These are phyloP conservation scores for Meloidogyne floridensis DNA, from an alignment of 1,140 invertebrate species.

Conservation along the genomic window DNA sequence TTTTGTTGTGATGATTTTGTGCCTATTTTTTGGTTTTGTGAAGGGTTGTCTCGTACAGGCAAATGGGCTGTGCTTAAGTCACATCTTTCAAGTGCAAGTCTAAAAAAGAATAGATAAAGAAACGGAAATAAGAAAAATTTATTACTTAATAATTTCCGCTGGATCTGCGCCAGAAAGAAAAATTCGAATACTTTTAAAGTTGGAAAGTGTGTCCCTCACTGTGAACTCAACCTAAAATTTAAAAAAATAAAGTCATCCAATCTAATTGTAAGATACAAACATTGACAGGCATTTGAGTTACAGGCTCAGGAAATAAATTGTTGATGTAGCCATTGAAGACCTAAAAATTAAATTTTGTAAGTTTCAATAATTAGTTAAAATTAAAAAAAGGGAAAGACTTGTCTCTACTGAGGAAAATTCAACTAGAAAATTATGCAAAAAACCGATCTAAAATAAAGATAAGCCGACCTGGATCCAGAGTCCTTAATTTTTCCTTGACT, in stretches of 20 bases:
- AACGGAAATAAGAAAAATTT: background rate
- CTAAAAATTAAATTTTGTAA: slow-evolving; percentile 68
- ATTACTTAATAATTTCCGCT: slow-evolving; percentile 37
- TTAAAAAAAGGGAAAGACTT: too few relatives aligned
- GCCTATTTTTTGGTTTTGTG: background rate
- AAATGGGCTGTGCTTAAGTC: slow-evolving; percentile 44
- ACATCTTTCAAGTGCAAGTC: slow-evolving; percentile 47
- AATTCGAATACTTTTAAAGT: slow-evolving; percentile 25
- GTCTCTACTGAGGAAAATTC: too few relatives aligned
- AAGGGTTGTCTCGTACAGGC: slow-evolving; percentile 3
- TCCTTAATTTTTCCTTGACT: too few relatives aligned
- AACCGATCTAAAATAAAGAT: too few relatives aligned
- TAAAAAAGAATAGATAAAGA: slow-evolving; percentile 20
- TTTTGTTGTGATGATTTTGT: background rate
- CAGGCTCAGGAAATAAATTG: slow-evolving; percentile 44
- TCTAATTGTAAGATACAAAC: background rate
- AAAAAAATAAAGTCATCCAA: background rate
- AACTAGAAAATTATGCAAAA: too few relatives aligned
- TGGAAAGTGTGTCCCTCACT: slow-evolving; percentile 11
- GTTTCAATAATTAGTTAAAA: too few relatives aligned
- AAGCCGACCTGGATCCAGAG: too few relatives aligned
- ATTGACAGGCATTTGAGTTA: slow-evolving; percentile 11
- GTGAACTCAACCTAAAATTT: slow-evolving; percentile 21
- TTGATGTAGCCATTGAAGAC: slow-evolving; percentile 75
- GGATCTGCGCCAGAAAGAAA: slow-evolving; percentile 41